Evolutionary conservation across 2,888 invertebrate species (phyloP).

Genomic region (Volucella zonaria): DNA sequence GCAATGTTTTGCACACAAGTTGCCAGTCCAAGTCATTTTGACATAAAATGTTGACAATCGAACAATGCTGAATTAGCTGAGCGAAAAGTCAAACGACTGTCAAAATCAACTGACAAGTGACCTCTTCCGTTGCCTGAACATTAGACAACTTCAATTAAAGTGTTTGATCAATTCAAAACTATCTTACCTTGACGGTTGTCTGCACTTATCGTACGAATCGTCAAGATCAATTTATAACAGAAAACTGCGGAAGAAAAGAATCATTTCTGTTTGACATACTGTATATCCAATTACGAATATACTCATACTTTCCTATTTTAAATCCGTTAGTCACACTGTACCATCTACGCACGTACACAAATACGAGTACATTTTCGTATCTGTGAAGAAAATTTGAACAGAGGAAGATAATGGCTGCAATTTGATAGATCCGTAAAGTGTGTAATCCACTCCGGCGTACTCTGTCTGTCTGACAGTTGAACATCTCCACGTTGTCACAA

Average conservation of each 20-base stretch:
- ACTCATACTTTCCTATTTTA: background rate
- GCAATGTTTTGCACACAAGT: too few relatives aligned
- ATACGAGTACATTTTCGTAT: background rate
- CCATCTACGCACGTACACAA: background rate
- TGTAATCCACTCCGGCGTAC: conserved; percentile 55
- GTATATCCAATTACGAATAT: background rate
- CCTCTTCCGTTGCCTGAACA: too few relatives aligned
- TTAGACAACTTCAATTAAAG: too few relatives aligned
- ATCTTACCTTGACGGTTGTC: background rate
- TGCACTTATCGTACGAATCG: background rate
- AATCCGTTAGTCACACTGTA: conserved; percentile 1
- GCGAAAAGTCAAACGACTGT: too few relatives aligned
- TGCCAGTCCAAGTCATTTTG: too few relatives aligned
- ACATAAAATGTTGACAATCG: too few relatives aligned
- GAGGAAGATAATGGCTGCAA: conserved; percentile 43
- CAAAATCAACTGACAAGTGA: too few relatives aligned
- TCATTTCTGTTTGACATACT: conserved; percentile 19
- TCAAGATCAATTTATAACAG: background rate
- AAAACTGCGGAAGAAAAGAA: background rate
- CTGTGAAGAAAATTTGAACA: background rate
- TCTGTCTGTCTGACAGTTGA: conserved; percentile 58
- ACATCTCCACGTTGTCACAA: conserved; percentile 55
- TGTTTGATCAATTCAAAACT: too few relatives aligned
- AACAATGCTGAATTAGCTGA: too few relatives aligned
- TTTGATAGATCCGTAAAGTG: conserved; percentile 60